phyloP scores from a whole-genome alignment of 1,140 invertebrate genomes.

The Calliphora vicina region DNA sequence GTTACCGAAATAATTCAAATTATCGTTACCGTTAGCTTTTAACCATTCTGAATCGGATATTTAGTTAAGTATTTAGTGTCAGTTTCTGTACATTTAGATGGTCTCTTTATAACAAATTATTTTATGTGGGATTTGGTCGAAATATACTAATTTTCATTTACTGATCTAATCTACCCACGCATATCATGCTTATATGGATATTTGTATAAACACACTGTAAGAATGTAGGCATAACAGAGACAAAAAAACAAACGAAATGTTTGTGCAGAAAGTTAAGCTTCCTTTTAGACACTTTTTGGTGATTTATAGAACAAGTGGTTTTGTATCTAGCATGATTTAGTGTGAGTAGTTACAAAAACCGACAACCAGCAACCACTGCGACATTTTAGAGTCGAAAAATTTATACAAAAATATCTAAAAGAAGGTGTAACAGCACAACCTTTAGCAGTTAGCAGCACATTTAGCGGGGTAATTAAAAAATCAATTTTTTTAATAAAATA shows the following conservation, averaged over 20 bases:
- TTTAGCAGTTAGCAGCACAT: not conserved
- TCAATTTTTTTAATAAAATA: conserved; percentile 3
- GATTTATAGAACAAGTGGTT: conserved; percentile 29
- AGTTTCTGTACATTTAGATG: no score
- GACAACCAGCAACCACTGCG: not conserved
- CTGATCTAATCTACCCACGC: not conserved
- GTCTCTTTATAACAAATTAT: no score
- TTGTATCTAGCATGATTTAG: conserved; percentile 26
- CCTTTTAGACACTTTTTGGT: conserved; percentile 21
- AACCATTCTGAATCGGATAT: no score
- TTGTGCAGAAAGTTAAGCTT: conserved; percentile 12
- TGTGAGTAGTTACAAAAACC: not conserved
- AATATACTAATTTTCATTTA: no score
- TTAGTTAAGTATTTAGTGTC: no score
- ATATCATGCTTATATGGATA: not conserved
- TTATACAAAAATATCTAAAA: not conserved
- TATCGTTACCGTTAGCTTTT: no score
- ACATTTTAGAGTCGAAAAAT: not conserved
- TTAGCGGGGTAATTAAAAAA: conserved; percentile 21
- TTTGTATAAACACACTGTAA: not conserved
- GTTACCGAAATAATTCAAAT: no score
- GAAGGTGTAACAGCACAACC: not conserved
- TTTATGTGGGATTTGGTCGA: no score
- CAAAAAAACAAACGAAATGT: not conserved
- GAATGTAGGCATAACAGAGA: not conserved